Percentiles rank a stretch among this genome's conserved stretches.
phyloP scores from a whole-genome alignment of 2,113 vertebrate genomes.

The Ophthalmolycus amberensis region DNA sequence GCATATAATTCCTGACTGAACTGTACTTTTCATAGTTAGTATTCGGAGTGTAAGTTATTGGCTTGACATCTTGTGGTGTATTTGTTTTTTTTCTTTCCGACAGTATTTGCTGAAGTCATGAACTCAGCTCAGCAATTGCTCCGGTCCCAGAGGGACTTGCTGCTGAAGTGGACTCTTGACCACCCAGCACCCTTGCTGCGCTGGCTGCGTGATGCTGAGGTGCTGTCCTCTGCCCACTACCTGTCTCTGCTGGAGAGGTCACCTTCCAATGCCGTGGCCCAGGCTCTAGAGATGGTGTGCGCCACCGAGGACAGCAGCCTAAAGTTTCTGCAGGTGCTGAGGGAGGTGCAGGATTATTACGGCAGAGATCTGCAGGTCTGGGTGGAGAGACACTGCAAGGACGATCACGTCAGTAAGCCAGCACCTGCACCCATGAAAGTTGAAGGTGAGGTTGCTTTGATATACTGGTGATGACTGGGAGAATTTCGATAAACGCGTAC shows the following conservation, averaged over 20 bases:
- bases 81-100: not conserved
- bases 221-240: constrained; percentile 65
- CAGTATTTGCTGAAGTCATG: constrained; percentile 41
- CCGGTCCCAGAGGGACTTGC: constrained; percentile 53
- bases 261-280: constrained; percentile 69
- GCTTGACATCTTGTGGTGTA: not conserved
- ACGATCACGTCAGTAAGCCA: not conserved
- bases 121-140: constrained; percentile 64
- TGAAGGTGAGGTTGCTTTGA: constrained; percentile 44
- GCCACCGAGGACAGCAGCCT: constrained; percentile 54
- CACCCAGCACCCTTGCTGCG: constrained; percentile 75
- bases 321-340: constrained; percentile 72
- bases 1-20: not conserved
- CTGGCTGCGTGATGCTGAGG: constrained; percentile 65
- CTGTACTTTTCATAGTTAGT: not conserved
- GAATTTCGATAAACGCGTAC: not conserved
- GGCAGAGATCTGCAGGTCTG: constrained; percentile 74
- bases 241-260: constrained; percentile 71
- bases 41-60: not conserved
- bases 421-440: not conserved
- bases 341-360: constrained; percentile 77
- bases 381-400: constrained; percentile 65
- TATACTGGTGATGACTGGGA: not conserved
- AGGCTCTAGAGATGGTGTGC: constrained; percentile 69
- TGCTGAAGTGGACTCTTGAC: constrained; percentile 72